Evolutionary conservation across 2,113 vertebrate genomes (phyloP), one percentile per base, ranked within the genome.

Genomic region (Corythaixoides concolor): DNA sequence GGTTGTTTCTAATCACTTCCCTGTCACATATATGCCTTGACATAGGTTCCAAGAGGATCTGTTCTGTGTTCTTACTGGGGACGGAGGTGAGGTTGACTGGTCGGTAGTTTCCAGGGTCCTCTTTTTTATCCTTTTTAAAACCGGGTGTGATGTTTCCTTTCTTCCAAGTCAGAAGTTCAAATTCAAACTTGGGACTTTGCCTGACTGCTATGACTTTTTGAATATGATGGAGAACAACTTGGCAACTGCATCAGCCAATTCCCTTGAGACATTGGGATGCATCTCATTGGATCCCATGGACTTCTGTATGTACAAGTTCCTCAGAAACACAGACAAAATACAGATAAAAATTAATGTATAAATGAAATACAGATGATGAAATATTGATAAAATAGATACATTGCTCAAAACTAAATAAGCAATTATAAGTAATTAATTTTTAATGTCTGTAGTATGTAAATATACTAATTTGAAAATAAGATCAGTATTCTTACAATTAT

Each of bases 241-340:
- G 50, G 10, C 10, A 74, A 30, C 22, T 78, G 5, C 15, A 41
- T 41, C 8, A 81, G 8, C 8, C 30, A 41, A 8, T 45, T 90
- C 6, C 12, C 19, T 85, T 37, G 74, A 47, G 60, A 52, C 6
- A 5, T 16, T 78, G 22, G 2, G 16, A 22, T 66, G 21, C 3
- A 64, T 47, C 3, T 60, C 0, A 0, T 20, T 1, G 7, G 3
- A 14, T 28, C 8, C 35, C 2, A 3, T 23, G 28, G n/a, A 45
- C 8, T 60, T 59, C 2, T 39, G 6, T 23, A n/a, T n/a, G 11
- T n/a, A 74, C 14, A 78, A 0, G 8, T 62, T 91, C 33, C 43
- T 62, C 60, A 66, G 55, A 85, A 74, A 69, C 60, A 16, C 24
- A 59, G 27, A 50, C 28, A 39, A 80, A 88, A 60, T 33, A 35